Percentiles rank a stretch among this genome's conserved stretches.
These are phyloP conservation scores for Cephus cinctus DNA, from an alignment of 1,140 invertebrate genomes.

Conservation along the genomic window DNA sequence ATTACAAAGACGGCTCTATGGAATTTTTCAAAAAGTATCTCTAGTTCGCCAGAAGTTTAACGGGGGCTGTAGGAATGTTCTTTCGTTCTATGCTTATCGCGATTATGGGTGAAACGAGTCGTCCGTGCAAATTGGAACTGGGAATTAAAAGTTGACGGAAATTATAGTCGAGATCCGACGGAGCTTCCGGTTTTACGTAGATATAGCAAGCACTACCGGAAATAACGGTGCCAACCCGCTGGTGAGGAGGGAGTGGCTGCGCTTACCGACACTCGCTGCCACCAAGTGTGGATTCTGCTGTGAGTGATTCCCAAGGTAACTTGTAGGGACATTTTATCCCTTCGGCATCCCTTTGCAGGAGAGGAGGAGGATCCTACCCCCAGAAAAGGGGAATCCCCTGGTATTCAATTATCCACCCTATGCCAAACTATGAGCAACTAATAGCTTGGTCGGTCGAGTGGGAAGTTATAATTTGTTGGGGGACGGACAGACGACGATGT, in stretches of 20 bases:
- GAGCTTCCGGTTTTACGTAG: neutral
- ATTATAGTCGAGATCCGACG: neutral
- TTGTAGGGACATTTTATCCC: too few relatives aligned
- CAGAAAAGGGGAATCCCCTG: slow-evolving; percentile 1
- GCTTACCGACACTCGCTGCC: neutral
- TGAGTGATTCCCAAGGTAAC: slow-evolving; percentile 16
- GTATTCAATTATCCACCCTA: slow-evolving; percentile 14
- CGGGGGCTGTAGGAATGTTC: too few relatives aligned
- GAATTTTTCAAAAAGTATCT: too few relatives aligned
- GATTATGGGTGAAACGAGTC: too few relatives aligned
- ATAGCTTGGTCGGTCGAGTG: slow-evolving; percentile 9
- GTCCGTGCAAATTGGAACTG: too few relatives aligned
- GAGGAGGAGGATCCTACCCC: too few relatives aligned
- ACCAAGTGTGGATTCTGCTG: too few relatives aligned
- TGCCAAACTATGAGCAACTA: slow-evolving; percentile 14
- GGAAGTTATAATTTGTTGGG: slow-evolving; percentile 16
- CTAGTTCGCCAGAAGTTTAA: too few relatives aligned
- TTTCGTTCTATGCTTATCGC: too few relatives aligned
- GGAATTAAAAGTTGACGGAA: neutral
- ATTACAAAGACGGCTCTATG: neutral
- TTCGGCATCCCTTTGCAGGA: slow-evolving; percentile 9
- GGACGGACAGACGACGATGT: too few relatives aligned
- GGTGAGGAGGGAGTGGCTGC: slow-evolving; percentile 2
- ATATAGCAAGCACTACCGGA: slow-evolving; percentile 27
- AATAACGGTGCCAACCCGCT: slow-evolving; percentile 32